Evolutionary conservation across 2,797 vertebrate genomes (phyloP).

Genomic region (Prionace glauca): DNA sequence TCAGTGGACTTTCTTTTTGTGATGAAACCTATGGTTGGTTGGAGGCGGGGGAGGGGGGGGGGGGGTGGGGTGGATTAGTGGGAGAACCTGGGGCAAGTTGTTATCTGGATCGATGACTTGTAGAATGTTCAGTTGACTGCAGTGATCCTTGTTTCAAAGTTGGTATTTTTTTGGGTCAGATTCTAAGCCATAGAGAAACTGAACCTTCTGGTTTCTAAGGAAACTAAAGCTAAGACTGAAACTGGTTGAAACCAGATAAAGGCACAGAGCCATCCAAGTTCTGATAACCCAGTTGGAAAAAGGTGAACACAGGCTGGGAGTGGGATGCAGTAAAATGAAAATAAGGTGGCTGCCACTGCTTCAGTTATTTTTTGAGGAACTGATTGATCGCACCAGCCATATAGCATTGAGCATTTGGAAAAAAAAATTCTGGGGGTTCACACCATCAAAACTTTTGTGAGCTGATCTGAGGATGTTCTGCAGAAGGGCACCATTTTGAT

Average conservation of each 20-base stretch:
- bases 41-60: no score
- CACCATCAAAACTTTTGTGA: not conserved
- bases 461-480: not conserved
- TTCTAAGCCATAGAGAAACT: not conserved
- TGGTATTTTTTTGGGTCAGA: not conserved
- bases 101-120: not conserved
- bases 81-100: not conserved
- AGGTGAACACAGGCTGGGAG: not conserved
- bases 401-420: not conserved
- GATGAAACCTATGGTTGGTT: not conserved
- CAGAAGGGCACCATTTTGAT: not conserved
- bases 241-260: not conserved
- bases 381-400: not conserved
- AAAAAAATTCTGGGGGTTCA: not conserved
- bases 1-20: not conserved
- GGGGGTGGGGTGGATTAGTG: not conserved
- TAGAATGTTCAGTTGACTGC: not conserved
- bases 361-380: not conserved
- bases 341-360: not conserved
- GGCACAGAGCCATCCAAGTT: not conserved
- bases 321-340: not conserved
- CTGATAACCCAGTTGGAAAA: not conserved
- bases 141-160: not conserved
- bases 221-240: not conserved
- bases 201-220: not conserved